Conservation (phyloP, 2,888 invertebrate species). For the Muschampia plurimacula region DNA sequence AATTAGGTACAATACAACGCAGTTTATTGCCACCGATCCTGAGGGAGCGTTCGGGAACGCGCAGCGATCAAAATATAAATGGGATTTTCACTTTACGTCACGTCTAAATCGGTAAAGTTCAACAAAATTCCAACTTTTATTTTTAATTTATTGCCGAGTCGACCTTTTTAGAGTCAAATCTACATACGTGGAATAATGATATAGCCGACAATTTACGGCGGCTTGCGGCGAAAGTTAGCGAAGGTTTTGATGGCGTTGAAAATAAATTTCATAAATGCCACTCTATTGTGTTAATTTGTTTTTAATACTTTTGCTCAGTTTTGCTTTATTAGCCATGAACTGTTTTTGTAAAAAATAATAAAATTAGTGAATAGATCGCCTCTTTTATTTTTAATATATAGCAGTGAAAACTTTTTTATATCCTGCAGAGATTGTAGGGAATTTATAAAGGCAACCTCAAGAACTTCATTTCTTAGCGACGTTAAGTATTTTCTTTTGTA, state of each 20-base stretch:
- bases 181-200: conserved; percentile 29
- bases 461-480: too few relatives aligned
- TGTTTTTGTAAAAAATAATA: too few relatives aligned
- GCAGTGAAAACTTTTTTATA: too few relatives aligned
- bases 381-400: too few relatives aligned
- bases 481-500: too few relatives aligned
- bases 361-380: too few relatives aligned
- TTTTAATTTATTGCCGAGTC: conserved; percentile 59
- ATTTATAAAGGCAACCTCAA: too few relatives aligned
- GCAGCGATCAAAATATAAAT: conserved; percentile 69
- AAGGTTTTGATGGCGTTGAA: conserved; percentile 44
- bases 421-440: too few relatives aligned
- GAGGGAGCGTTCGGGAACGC: conserved; percentile 55
- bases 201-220: conserved; percentile 19
- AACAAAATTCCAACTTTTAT: conserved; percentile 61
- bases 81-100: conserved; percentile 64
- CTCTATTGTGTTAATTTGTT: not conserved
- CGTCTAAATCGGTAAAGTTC: conserved; percentile 58
- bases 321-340: not conserved
- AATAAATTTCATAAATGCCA: not conserved
- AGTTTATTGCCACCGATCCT: conserved; percentile 63
- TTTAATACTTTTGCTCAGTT: too few relatives aligned
- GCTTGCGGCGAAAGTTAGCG: conserved; percentile 19
- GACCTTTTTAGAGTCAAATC: conserved; percentile 50
- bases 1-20: conserved; percentile 67